A percentile compares a stretch with the other conserved stretches of the same genome.
phyloP scores from a whole-genome alignment of 2,113 vertebrate genomes.

The Cisticola juncidis region DNA sequence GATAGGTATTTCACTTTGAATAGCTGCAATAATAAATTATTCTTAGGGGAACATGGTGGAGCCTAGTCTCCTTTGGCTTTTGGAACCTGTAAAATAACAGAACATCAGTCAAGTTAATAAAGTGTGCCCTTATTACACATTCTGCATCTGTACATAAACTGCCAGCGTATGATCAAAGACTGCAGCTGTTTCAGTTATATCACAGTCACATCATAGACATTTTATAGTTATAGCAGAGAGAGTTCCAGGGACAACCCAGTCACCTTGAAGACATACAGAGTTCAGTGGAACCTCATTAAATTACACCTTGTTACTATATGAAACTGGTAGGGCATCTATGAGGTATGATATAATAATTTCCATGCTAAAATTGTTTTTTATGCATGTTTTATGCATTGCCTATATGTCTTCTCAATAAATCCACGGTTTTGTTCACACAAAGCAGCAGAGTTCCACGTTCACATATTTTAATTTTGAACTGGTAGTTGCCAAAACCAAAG shows the following conservation, averaged over 20 bases:
- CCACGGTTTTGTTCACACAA: not conserved
- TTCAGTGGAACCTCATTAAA: not conserved
- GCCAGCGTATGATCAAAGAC: constrained; percentile 37
- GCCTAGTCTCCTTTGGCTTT: constrained; percentile 13
- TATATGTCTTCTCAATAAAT: not conserved
- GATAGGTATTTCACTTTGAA: constrained; percentile 23
- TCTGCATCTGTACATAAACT: constrained; percentile 27
- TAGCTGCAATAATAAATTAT: constrained; percentile 18
- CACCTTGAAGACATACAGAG: not conserved
- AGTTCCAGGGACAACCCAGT: not conserved
- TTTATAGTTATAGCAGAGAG: not conserved
- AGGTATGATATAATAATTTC: not conserved
- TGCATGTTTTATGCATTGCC: not conserved
- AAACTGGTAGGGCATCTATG: not conserved
- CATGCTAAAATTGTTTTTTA: not conserved
- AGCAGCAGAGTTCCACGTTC: not conserved
- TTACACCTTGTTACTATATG: not conserved
- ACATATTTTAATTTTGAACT: not conserved
- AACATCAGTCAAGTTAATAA: constrained; percentile 65
- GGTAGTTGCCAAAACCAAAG: not conserved
- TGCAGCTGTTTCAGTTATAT: constrained; percentile 27
- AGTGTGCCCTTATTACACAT: constrained; percentile 24
- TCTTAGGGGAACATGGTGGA: not conserved
- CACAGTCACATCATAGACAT: not conserved
- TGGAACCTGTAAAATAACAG: constrained; percentile 44